These are phyloP conservation scores for Manduca sexta DNA, from an alignment of 1,140 invertebrate genomes.

Conservation along the genomic window DNA sequence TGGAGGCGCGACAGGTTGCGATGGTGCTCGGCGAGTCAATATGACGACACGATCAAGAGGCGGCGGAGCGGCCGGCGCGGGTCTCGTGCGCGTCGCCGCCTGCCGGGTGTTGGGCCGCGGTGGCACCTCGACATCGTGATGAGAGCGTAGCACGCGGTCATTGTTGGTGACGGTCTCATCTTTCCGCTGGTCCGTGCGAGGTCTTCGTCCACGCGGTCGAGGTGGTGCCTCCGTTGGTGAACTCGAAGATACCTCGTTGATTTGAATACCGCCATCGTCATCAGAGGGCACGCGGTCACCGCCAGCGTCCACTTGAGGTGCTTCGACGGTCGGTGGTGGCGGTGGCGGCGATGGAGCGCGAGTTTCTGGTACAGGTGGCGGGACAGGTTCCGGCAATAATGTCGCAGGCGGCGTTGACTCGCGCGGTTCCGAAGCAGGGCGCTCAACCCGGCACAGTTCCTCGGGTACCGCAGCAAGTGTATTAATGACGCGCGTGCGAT, in stretches of 20 bases:
- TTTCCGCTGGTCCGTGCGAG: constrained; percentile 20
- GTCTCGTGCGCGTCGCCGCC: constrained; percentile 20
- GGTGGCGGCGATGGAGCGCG: constrained; percentile 1
- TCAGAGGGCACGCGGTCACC: background rate
- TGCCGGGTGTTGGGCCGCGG: constrained; percentile 48
- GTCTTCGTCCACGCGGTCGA: constrained; percentile 29
- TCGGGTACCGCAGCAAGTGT: constrained; percentile 54
- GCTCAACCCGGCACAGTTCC: constrained; percentile 38
- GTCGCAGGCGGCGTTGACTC: constrained; percentile 31
- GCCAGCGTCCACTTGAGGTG: background rate
- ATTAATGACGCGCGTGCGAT: constrained; percentile 52
- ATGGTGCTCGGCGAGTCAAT: constrained; percentile 23
- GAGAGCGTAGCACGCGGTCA: constrained; percentile 57
- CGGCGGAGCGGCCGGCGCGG: constrained; percentile 4
- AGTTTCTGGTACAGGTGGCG: constrained; percentile 6
- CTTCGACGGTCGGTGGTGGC: constrained; percentile 3
- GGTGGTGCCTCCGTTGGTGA: constrained; percentile 59
- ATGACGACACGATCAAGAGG: constrained; percentile 41
- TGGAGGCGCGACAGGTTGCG: constrained; percentile 8
- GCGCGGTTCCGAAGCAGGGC: constrained; percentile 14
- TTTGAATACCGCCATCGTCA: constrained; percentile 72
- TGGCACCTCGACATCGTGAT: constrained; percentile 41
- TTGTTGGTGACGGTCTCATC: constrained; percentile 20
- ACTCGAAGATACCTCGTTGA: constrained; percentile 76
- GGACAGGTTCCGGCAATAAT: constrained; percentile 19